Conservation (phyloP, 2,113 vertebrate genomes). For the Pionites leucogaster region DNA sequence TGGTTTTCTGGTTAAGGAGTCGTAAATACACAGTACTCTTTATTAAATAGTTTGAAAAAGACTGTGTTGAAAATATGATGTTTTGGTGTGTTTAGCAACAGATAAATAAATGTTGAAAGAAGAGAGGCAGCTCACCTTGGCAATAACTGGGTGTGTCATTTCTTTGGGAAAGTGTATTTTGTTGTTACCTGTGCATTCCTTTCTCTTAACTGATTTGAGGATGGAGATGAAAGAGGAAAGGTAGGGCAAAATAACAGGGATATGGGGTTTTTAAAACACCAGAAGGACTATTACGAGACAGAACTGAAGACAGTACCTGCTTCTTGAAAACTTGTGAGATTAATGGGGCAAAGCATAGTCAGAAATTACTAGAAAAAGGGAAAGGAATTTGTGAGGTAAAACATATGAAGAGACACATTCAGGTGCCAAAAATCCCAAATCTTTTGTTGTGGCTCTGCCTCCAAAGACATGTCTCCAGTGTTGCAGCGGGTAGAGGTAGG, state of each 20-base stretch:
- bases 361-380: background rate
- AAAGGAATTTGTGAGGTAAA: background rate
- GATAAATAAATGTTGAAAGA: constrained; percentile 1
- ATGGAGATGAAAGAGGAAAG: background rate
- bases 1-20: constrained; percentile 64
- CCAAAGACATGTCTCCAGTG: background rate
- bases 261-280: background rate
- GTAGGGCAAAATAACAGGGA: background rate
- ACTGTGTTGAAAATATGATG: background rate
- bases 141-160: background rate
- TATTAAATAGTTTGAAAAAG: constrained; percentile 50
- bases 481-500: background rate
- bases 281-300: background rate
- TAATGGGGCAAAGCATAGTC: background rate
- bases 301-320: background rate
- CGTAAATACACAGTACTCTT: constrained; percentile 31
- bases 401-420: background rate
- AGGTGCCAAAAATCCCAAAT: background rate
- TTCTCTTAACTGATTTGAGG: background rate
- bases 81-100: constrained; percentile 5
- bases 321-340: background rate
- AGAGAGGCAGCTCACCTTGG: background rate
- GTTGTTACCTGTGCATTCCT: background rate
- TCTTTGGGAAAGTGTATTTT: background rate
- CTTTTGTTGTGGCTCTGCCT: background rate